A percentile compares a stretch with the other conserved stretches of the same genome.
Conservation (phyloP, 2,113 vertebrate genomes). For the Gobius niger region DNA sequence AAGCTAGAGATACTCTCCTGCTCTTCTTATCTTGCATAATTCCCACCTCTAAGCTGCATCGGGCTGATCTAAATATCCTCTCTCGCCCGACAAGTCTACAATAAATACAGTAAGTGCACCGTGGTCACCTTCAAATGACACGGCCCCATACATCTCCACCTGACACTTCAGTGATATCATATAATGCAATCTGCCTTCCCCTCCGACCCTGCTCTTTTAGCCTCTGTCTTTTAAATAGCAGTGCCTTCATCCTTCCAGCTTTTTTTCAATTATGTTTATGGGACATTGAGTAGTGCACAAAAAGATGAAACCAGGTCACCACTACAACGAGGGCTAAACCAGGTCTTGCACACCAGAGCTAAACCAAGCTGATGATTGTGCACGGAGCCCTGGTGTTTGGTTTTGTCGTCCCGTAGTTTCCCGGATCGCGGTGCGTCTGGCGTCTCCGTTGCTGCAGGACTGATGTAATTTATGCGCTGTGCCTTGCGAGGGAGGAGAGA, state of each 20-base stretch:
- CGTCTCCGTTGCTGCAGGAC: constrained; percentile 53
- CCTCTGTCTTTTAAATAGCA: constrained; percentile 24
- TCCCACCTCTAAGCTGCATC: constrained; percentile 14
- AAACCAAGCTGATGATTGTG: not conserved
- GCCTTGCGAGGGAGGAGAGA: constrained; percentile 48
- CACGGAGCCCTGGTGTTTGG: not conserved
- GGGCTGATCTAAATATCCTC: constrained; percentile 38
- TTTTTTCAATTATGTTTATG: not conserved
- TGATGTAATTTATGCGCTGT: constrained; percentile 70
- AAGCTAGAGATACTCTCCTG: constrained; percentile 12
- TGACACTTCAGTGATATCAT: constrained; percentile 5
- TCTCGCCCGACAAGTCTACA: constrained; percentile 16
- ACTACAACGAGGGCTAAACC: not conserved
- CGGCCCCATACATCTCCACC: constrained; percentile 36
- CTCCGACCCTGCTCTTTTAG: constrained; percentile 4
- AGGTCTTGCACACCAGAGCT: not conserved
- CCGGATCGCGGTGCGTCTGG: constrained; percentile 38
- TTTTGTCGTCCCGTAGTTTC: constrained; percentile 33
- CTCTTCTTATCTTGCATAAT: constrained; percentile 31
- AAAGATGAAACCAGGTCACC: no score
- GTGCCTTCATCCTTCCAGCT: constrained; percentile 23
- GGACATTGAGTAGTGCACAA: no score
- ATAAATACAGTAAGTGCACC: not conserved
- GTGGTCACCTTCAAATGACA: constrained; percentile 64
- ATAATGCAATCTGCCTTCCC: constrained; percentile 22